phyloP scores from a whole-genome alignment of 2,888 invertebrate species.

The Meteorus colon region DNA sequence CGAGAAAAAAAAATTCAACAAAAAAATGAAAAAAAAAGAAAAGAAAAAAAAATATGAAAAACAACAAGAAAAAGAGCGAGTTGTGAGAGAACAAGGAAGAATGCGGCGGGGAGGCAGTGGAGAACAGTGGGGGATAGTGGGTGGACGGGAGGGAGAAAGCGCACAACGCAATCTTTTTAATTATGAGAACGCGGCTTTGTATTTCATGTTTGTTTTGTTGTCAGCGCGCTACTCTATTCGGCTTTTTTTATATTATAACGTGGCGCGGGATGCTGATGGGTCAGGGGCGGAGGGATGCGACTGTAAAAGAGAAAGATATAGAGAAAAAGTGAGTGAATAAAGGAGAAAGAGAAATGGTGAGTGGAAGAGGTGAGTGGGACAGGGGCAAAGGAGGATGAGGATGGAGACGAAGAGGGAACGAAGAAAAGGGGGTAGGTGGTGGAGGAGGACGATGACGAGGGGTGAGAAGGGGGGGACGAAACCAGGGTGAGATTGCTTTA shows the following conservation, averaged over 20 bases:
- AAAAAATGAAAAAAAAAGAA: conserved; percentile 7
- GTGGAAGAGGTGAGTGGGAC: conserved; percentile 46
- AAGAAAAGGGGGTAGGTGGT: conserved; percentile 48
- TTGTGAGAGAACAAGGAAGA: conserved; percentile 22
- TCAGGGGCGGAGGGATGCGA: conserved; percentile 61
- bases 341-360: conserved; percentile 42
- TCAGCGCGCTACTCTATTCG: conserved; percentile 71
- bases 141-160: conserved; percentile 36
- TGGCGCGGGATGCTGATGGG: conserved; percentile 63
- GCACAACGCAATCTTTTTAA: conserved; percentile 60
- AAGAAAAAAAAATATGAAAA: conserved; percentile 7
- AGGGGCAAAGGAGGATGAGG: conserved; percentile 26
- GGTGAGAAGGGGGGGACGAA: conserved; percentile 63
- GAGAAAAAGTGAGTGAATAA: conserved; percentile 51
- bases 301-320: conserved; percentile 42
- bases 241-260: conserved; percentile 60
- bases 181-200: conserved; percentile 68
- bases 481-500: conserved; percentile 70
- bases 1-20: background rate
- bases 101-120: conserved; percentile 30
- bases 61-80: conserved; percentile 27
- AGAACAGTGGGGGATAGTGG: conserved; percentile 38
- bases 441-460: conserved; percentile 52
- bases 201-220: conserved; percentile 73
- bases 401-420: conserved; percentile 24